phyloP scores from a whole-genome alignment of 2,113 vertebrate species.

The Tachysurus fulvidraco region DNA sequence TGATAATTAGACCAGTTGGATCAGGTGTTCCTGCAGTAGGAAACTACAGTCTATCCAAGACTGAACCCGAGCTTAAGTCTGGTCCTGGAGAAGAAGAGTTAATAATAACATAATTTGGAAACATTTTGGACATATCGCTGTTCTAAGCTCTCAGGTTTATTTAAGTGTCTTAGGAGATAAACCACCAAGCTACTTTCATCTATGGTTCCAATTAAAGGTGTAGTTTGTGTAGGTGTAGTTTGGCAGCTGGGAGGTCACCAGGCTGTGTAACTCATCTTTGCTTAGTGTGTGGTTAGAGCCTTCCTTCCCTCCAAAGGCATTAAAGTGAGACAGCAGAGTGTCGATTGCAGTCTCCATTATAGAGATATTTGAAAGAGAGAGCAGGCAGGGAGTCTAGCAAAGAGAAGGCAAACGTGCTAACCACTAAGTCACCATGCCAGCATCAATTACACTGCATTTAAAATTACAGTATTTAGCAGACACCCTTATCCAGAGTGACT shows the following conservation, averaged over 20 bases:
- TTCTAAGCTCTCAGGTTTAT: not conserved
- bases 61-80: not conserved
- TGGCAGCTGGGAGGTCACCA: conserved; percentile 68
- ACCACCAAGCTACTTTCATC: not conserved
- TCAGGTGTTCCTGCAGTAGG: not conserved
- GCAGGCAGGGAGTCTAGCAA: not conserved
- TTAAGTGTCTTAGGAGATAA: not conserved
- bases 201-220: conserved; percentile 33
- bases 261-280: conserved; percentile 68
- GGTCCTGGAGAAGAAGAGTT: not conserved
- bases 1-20: not conserved
- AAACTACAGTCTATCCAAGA: not conserved
- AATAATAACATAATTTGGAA: not conserved
- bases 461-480: not conserved
- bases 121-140: not conserved
- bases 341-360: conserved; percentile 70
- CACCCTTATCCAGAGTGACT: not conserved
- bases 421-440: not conserved
- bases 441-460: not conserved
- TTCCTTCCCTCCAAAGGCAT: conserved; percentile 66
- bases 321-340: conserved; percentile 68
- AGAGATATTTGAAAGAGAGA: not conserved
- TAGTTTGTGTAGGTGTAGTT: conserved; percentile 65
- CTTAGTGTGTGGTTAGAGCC: conserved; percentile 68
- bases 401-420: not conserved